Percentiles rank a stretch among this genome's conserved stretches.
Conservation (phyloP, 2,797 vertebrate species). For the Schizopygopsis malacanthus region DNA sequence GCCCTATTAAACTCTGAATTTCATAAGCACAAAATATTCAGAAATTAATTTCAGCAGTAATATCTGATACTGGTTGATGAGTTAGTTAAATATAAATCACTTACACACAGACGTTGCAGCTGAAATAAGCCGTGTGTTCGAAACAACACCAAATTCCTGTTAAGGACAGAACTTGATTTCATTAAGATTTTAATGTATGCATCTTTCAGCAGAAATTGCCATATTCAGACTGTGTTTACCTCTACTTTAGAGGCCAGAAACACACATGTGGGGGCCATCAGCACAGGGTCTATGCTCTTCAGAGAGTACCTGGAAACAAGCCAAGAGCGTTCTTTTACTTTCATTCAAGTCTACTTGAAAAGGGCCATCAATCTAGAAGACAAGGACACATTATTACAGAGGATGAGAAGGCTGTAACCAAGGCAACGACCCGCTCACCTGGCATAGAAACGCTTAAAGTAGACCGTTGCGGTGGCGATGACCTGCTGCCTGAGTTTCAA, state of each 20-base stretch:
- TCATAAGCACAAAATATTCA: not conserved
- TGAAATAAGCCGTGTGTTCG: constrained; percentile 96
- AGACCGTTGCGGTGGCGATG: constrained; percentile 98
- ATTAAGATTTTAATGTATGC: constrained; percentile 34
- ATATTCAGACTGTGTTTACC: constrained; percentile 73
- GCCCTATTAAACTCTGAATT: not conserved
- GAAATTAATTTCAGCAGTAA: not conserved
- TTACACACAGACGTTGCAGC: constrained; percentile 99
- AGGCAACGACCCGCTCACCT: constrained; percentile 78
- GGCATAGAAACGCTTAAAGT: constrained; percentile 99
- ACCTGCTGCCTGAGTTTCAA: constrained; percentile 99
- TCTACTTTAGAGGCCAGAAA: constrained; percentile 99
- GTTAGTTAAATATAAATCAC: constrained; percentile 67
- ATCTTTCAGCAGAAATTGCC: not conserved
- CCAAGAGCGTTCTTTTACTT: not conserved
- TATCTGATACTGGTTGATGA: not conserved
- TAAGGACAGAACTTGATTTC: constrained; percentile 45
- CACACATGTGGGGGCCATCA: constrained; percentile 99
- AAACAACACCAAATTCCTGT: constrained; percentile 99
- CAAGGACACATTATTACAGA: not conserved
- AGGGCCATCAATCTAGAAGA: not conserved
- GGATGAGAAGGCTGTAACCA: not conserved
- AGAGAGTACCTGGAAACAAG: constrained; percentile 90
- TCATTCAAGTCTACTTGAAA: not conserved
- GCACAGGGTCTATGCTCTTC: constrained; percentile 99